Percentiles rank a stretch among this genome's conserved stretches.
Conservation (phyloP, 2,888 invertebrate genomes). For the Sarcophaga variegata region DNA sequence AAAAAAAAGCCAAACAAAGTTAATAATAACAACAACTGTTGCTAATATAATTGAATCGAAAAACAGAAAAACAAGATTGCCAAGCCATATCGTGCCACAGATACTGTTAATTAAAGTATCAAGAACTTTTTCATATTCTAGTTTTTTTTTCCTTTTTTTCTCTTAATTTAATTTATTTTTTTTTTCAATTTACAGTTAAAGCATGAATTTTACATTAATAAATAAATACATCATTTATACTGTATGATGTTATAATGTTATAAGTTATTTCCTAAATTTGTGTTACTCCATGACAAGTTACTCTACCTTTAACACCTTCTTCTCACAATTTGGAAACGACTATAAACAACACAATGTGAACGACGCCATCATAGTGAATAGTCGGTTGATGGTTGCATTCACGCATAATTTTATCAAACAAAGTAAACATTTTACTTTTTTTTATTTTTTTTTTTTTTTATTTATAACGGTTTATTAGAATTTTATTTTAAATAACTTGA, state of each 20-base stretch:
- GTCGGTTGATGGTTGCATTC: background rate
- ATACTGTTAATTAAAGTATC: slow-evolving; percentile 40
- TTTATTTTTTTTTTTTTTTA: too few relatives aligned
- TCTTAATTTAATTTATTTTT: background rate
- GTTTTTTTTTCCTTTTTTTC: background rate
- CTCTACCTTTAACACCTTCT: background rate
- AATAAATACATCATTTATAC: background rate
- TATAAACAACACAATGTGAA: background rate
- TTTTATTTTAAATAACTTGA: too few relatives aligned
- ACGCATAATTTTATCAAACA: background rate
- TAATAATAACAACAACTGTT: slow-evolving; percentile 4
- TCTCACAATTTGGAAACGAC: too few relatives aligned
- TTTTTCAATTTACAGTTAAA: slow-evolving; percentile 39
- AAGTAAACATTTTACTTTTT: background rate
- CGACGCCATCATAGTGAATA: background rate
- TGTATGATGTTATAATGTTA: background rate
- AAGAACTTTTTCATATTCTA: slow-evolving; percentile 1
- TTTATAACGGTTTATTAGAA: background rate
- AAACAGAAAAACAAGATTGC: slow-evolving; percentile 50
- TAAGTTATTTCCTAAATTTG: slow-evolving; percentile 15
- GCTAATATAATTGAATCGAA: background rate
- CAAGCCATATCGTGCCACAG: slow-evolving; percentile 46
- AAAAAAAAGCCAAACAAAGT: slow-evolving; percentile 11
- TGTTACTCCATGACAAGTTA: background rate
- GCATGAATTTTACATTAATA: slow-evolving; percentile 5